These are phyloP conservation scores for Zeuzera pyrina DNA, from an alignment of 2,888 invertebrate genomes.

Conservation along the genomic window DNA sequence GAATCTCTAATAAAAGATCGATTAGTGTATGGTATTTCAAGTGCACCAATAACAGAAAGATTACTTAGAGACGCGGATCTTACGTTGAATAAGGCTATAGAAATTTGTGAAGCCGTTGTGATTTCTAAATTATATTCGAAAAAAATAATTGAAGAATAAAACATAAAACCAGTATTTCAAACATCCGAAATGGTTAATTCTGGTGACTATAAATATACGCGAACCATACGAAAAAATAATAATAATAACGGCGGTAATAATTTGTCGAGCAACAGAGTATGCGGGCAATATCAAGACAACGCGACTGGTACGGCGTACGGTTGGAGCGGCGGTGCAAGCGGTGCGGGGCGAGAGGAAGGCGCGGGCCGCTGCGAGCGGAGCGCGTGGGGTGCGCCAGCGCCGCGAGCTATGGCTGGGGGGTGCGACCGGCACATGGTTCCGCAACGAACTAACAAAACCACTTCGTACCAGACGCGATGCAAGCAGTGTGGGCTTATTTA, in stretches of 20 bases:
- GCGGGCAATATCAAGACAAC: no score
- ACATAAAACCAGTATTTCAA: neutral
- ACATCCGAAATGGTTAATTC: neutral
- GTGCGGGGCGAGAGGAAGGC: neutral
- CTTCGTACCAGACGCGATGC: no score
- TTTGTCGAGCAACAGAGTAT: no score
- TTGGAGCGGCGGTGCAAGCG: neutral
- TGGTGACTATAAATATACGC: no score
- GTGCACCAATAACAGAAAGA: conserved; percentile 1
- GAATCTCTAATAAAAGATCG: conserved; percentile 2
- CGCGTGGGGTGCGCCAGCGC: neutral
- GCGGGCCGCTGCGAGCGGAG: neutral
- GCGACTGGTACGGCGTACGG: no score
- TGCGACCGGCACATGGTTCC: no score
- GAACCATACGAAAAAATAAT: no score
- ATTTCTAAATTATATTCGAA: conserved; percentile 2
- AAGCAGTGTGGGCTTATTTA: neutral
- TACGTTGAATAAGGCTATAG: conserved; percentile 2
- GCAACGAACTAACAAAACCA: no score
- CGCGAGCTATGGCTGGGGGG: no score
- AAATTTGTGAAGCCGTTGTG: conserved; percentile 1
- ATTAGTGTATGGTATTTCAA: conserved; percentile 1
- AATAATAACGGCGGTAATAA: no score
- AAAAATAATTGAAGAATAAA: conserved; percentile 1
- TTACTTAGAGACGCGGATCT: conserved; percentile 4